Conservation (phyloP, 2,113 vertebrate genomes). For the Bufo bufo region DNA sequence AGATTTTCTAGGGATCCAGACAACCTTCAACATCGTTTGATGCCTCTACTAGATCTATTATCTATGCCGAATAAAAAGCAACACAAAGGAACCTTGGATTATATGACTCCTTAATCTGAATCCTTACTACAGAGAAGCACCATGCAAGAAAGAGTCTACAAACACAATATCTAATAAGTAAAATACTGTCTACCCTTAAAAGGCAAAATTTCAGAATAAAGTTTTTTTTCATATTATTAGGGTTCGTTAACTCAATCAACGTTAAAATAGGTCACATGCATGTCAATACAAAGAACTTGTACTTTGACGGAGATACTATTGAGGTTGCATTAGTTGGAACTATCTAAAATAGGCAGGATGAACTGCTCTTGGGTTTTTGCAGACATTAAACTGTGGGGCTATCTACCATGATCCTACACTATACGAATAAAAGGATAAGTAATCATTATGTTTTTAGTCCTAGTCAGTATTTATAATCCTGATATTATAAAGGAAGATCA, state of each 20-base stretch:
- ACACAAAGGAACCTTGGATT: constrained; percentile 28
- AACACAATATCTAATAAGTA: constrained; percentile 21
- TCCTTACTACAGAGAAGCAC: neutral
- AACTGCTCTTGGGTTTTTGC: neutral
- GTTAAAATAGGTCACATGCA: constrained; percentile 49
- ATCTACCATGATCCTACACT: neutral
- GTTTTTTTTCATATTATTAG: neutral
- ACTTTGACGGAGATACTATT: constrained; percentile 28
- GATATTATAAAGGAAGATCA: neutral
- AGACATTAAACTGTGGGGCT: neutral
- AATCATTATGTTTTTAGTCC: neutral
- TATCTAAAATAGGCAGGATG: neutral
- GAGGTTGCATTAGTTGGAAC: neutral
- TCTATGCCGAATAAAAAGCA: constrained; percentile 8
- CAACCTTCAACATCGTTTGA: constrained; percentile 38
- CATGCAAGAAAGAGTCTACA: neutral
- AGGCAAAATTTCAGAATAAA: constrained; percentile 2
- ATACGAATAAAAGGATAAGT: neutral
- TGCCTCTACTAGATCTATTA: constrained; percentile 38
- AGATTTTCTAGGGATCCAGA: constrained; percentile 41
- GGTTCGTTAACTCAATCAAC: neutral
- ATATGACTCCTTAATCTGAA: constrained; percentile 43
- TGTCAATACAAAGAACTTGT: constrained; percentile 9
- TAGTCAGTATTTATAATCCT: neutral
- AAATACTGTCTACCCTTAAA: neutral